Conservation (phyloP, 2,888 invertebrate genomes). For the Stenotaenia linearis region DNA sequence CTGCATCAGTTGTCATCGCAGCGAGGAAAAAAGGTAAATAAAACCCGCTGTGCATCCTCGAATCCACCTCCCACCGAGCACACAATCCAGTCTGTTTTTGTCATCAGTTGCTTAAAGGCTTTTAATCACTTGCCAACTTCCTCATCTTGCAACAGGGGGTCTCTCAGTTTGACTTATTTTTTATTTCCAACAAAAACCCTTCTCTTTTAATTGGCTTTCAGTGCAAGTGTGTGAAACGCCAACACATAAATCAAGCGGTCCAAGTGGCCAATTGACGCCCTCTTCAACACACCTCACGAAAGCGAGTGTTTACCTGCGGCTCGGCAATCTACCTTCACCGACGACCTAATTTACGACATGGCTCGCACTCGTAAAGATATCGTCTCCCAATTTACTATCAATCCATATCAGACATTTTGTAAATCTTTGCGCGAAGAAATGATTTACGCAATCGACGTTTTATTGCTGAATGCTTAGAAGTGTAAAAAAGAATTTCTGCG, state of each 20-base stretch:
- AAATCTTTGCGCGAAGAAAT: not conserved
- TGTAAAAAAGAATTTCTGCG: too few relatives aligned
- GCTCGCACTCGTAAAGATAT: constrained; percentile 3
- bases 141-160: constrained; percentile 19
- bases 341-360: not conserved
- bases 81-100: constrained; percentile 15
- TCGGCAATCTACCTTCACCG: not conserved
- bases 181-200: not conserved
- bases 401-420: not conserved
- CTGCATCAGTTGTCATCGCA: not conserved
- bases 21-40: not conserved
- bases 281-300: not conserved
- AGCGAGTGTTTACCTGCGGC: constrained; percentile 15
- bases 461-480: too few relatives aligned
- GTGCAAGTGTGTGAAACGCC: constrained; percentile 24
- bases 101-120: constrained; percentile 24
- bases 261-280: constrained; percentile 19
- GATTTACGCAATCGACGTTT: too few relatives aligned
- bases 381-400: not conserved
- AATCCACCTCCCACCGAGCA: not conserved
- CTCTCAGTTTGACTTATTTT: constrained; percentile 20
- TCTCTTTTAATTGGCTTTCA: constrained; percentile 19
- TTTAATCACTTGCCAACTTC: constrained; percentile 21
- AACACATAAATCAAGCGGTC: constrained; percentile 26
- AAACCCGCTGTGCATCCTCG: not conserved